Evolutionary conservation across 2,888 invertebrate genomes (phyloP).

Genomic region (Arrhopalites spinosus): DNA sequence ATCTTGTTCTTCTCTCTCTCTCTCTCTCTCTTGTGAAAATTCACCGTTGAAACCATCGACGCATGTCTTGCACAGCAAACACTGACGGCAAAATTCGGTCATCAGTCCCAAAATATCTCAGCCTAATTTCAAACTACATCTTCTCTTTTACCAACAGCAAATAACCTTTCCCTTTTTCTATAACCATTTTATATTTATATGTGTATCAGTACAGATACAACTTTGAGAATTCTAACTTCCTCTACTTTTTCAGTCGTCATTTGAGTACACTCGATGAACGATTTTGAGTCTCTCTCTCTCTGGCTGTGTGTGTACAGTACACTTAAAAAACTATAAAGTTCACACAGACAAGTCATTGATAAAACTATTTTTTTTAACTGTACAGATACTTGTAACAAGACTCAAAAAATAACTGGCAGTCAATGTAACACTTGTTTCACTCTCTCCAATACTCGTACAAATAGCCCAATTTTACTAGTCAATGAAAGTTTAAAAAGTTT

Average conservation of each 20-base stretch:
- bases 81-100: constrained; percentile 42
- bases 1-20: constrained; percentile 9
- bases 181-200: too few relatives aligned
- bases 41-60: constrained; percentile 15
- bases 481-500: too few relatives aligned
- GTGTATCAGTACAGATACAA: not conserved
- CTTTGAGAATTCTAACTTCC: not conserved
- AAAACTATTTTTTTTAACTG: too few relatives aligned
- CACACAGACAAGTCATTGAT: too few relatives aligned
- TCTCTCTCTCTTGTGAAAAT: constrained; percentile 12
- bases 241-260: not conserved
- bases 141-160: not conserved
- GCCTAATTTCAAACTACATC: constrained; percentile 35
- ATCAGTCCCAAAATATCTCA: constrained; percentile 43
- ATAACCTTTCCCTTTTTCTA: not conserved
- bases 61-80: constrained; percentile 28
- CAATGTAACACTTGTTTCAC: not conserved
- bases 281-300: too few relatives aligned
- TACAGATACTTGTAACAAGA: too few relatives aligned
- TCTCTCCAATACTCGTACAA: not conserved
- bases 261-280: not conserved
- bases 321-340: too few relatives aligned
- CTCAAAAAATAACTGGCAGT: too few relatives aligned
- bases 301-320: too few relatives aligned
- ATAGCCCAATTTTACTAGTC: too few relatives aligned